phyloP scores from a whole-genome alignment of 2,888 invertebrate genomes.

The Saturnia pavonia region DNA sequence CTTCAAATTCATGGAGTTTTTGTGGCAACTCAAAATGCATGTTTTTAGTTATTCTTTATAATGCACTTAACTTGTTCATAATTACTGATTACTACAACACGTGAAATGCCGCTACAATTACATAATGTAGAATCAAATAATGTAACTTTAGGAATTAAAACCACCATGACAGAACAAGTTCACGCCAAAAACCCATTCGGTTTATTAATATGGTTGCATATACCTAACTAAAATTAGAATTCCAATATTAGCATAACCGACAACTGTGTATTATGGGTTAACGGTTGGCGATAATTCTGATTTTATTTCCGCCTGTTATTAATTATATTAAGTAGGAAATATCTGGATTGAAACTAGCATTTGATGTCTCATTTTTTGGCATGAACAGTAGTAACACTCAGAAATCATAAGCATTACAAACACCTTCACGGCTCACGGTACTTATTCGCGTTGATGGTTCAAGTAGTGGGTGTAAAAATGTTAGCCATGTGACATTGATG shows the following conservation, averaged over 20 bases:
- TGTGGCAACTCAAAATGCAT: too few relatives aligned
- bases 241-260: not conserved
- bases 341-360: not conserved
- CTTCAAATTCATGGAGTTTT: too few relatives aligned
- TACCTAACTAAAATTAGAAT: not conserved
- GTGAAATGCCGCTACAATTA: too few relatives aligned
- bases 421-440: constrained; percentile 33
- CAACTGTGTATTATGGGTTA: not conserved
- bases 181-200: too few relatives aligned
- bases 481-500: constrained; percentile 59
- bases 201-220: not conserved
- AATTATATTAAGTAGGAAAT: not conserved
- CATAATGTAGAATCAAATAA: too few relatives aligned
- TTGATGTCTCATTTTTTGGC: constrained; percentile 32
- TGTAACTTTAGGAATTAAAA: too few relatives aligned
- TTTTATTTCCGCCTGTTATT: not conserved
- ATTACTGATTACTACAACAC: too few relatives aligned
- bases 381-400: constrained; percentile 33
- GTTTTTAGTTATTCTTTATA: too few relatives aligned
- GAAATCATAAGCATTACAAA: constrained; percentile 25
- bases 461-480: constrained; percentile 60
- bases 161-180: too few relatives aligned
- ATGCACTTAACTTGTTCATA: too few relatives aligned
- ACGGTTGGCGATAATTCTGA: too few relatives aligned
- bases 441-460: constrained; percentile 43